A percentile compares a stretch with the other conserved stretches of the same genome.
Conservation (phyloP, 2,888 invertebrate genomes). For the Bellardia pandia region DNA sequence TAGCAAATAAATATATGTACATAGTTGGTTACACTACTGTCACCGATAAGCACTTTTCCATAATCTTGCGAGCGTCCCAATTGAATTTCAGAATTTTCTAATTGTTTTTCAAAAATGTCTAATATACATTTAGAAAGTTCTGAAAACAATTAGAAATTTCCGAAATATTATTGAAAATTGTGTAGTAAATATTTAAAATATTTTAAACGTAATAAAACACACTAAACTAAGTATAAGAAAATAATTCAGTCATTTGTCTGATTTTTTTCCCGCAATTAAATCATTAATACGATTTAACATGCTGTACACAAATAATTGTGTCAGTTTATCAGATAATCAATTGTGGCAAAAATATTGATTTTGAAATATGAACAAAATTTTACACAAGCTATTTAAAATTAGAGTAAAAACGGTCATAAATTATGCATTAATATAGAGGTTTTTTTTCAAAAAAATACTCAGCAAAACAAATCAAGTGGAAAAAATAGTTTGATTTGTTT, state of each 20-base stretch:
- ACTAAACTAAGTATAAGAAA: too few relatives aligned
- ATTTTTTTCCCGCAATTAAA: background rate
- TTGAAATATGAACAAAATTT: conserved; percentile 25
- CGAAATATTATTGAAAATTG: too few relatives aligned
- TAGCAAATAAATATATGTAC: too few relatives aligned
- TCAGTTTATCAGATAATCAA: conserved; percentile 31
- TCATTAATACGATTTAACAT: conserved; percentile 16
- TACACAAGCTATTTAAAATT: conserved; percentile 40
- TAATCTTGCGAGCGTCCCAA: too few relatives aligned
- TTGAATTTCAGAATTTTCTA: too few relatives aligned
- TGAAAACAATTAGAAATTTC: too few relatives aligned
- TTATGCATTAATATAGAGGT: conserved; percentile 25
- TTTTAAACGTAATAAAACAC: too few relatives aligned
- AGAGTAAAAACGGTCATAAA: conserved; percentile 50
- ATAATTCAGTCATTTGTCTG: background rate
- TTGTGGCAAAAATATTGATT: conserved; percentile 62
- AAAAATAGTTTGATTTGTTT: conserved; percentile 73
- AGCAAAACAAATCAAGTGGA: conserved; percentile 78
- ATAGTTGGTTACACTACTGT: too few relatives aligned
- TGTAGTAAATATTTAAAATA: too few relatives aligned
- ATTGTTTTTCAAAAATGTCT: too few relatives aligned
- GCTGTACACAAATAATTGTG: background rate
- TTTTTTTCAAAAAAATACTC: conserved; percentile 5
- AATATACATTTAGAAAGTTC: too few relatives aligned
- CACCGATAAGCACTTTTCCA: too few relatives aligned